These are phyloP conservation scores for Rhyacophila evoluta DNA, from an alignment of 2,888 invertebrate species.

Conservation along the genomic window DNA sequence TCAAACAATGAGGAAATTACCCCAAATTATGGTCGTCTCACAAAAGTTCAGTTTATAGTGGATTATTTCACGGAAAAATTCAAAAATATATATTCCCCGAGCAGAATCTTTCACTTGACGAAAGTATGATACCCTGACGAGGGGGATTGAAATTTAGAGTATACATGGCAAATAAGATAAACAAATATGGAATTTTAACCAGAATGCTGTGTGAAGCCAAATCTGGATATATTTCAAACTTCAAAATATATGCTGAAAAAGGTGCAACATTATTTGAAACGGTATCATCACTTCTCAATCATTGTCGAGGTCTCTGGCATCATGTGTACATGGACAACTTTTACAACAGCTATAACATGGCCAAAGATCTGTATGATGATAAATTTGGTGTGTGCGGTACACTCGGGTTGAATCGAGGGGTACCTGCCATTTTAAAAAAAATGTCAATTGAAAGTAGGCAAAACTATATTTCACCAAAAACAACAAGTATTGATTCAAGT, in stretches of 20 bases:
- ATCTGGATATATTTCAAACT: too few species aligned
- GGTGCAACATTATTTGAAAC: not conserved
- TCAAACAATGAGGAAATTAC: too few species aligned
- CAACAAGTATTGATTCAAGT: not conserved
- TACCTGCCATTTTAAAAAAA: not conserved
- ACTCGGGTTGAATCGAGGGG: not conserved
- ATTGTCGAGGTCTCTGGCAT: not conserved
- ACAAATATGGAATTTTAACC: too few species aligned
- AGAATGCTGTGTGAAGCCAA: too few species aligned
- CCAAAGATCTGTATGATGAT: constrained; percentile 42
- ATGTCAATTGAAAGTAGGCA: not conserved
- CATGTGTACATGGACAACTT: constrained; percentile 30
- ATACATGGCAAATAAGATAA: not conserved
- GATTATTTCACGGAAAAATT: too few species aligned
- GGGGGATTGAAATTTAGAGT: not conserved
- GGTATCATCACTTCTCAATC: not conserved
- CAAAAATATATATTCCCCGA: too few species aligned
- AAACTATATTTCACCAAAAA: not conserved
- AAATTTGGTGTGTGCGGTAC: constrained; percentile 41
- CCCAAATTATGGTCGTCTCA: too few species aligned
- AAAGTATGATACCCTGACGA: too few species aligned
- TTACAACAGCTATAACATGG: constrained; percentile 47
- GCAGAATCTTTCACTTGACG: too few species aligned
- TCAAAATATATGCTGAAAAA: not conserved
- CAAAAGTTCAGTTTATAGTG: too few species aligned